phyloP scores from a whole-genome alignment of 2,113 vertebrate genomes.

The Panthera tigris region DNA sequence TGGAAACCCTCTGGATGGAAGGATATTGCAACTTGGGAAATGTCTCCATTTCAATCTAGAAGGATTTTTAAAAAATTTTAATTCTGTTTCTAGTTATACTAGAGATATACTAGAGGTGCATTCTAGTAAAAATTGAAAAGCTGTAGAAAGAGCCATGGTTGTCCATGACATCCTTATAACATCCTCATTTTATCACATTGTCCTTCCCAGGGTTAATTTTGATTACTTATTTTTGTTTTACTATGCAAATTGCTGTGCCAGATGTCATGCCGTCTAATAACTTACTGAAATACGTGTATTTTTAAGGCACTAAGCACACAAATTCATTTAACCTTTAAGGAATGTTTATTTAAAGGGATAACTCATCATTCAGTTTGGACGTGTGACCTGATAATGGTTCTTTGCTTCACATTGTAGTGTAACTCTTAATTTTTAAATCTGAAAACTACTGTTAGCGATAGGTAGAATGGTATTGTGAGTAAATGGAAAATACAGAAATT shows the following conservation, averaged over 20 bases:
- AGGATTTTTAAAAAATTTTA: background rate
- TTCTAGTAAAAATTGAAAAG: constrained; percentile 42
- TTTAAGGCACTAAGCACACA: constrained; percentile 28
- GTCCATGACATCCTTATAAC: background rate
- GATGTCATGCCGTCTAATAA: background rate
- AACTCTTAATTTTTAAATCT: constrained; percentile 46
- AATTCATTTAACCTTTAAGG: constrained; percentile 38
- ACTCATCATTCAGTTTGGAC: background rate
- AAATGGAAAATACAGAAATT: constrained; percentile 33
- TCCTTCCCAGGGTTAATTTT: constrained; percentile 16
- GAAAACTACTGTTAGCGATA: constrained; percentile 5
- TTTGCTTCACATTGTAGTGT: constrained; percentile 32
- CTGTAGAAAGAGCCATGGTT: background rate
- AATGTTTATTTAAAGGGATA: constrained; percentile 26
- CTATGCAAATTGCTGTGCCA: background rate
- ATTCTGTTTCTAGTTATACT: constrained; percentile 9
- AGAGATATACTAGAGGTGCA: background rate
- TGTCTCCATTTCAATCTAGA: constrained; percentile 2
- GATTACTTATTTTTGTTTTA: constrained; percentile 42
- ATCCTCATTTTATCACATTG: constrained; percentile 16
- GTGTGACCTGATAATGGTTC: background rate
- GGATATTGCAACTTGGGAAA: constrained; percentile 17
- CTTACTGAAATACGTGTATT: constrained; percentile 35
- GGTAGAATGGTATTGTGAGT: background rate
- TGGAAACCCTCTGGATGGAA: constrained; percentile 8